Percentiles rank a stretch among this genome's conserved stretches.
Evolutionary conservation across 2,888 invertebrate species (phyloP).

Genomic region (Leptinotarsa peninsularis): DNA sequence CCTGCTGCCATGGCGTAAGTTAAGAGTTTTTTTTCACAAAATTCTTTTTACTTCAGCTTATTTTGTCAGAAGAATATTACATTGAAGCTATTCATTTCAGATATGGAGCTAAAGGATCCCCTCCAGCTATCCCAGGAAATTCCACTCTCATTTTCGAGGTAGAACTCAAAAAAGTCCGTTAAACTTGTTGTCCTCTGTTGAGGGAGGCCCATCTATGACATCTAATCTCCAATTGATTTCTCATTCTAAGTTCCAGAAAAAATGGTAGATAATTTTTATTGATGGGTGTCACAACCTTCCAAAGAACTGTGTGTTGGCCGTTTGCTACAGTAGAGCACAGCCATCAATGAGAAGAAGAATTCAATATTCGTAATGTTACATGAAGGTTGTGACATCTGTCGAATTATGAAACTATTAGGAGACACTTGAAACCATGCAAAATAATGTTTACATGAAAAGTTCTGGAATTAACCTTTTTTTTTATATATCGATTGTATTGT

Average conservation of each 20-base stretch:
- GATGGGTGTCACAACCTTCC: neutral
- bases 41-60: too few species aligned
- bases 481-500: neutral
- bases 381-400: too few species aligned
- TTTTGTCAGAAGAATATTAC: neutral
- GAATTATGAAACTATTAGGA: too few species aligned
- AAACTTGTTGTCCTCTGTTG: constrained; percentile 50
- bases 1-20: constrained; percentile 90
- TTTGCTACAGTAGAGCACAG: neutral
- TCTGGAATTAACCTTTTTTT: neutral
- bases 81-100: constrained; percentile 64
- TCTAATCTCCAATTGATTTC: neutral
- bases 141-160: constrained; percentile 90
- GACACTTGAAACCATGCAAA: too few species aligned
- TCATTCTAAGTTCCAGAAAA: neutral
- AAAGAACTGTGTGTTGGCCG: neutral
- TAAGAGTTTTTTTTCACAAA: too few species aligned
- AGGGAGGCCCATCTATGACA: neutral
- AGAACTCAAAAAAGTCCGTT: constrained; percentile 85
- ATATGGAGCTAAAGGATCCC: constrained; percentile 81
- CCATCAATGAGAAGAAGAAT: too few species aligned
- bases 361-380: too few species aligned
- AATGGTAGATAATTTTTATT: neutral
- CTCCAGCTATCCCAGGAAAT: constrained; percentile 89
- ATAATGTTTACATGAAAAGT: neutral